phyloP scores from a whole-genome alignment of 2,797 vertebrate genomes.

The Molossus alvarezi region DNA sequence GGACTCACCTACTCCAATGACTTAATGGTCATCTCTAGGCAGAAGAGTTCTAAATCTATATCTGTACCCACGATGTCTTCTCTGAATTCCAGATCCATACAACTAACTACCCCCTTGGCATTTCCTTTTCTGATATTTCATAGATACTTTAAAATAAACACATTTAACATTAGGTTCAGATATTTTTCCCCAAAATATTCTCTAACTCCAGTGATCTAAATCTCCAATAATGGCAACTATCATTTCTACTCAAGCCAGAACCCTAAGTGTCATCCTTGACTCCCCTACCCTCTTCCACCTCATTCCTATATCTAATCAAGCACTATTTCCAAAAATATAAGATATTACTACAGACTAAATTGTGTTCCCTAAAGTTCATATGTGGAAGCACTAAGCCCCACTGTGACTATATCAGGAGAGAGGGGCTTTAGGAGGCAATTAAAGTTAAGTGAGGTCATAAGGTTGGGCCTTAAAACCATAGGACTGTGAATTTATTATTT shows the following conservation, averaged over 20 bases:
- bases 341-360: not conserved
- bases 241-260: slow-evolving; percentile 38
- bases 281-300: not conserved
- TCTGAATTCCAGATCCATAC: slow-evolving; percentile 16
- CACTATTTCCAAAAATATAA: not conserved
- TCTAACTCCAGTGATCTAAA: not conserved
- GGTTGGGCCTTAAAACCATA: not conserved
- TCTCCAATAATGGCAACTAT: not conserved
- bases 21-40: not conserved
- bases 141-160: slow-evolving; percentile 58
- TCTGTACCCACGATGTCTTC: not conserved
- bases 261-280: not conserved
- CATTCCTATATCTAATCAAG: not conserved
- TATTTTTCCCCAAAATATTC: not conserved
- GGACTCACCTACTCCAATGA: not conserved
- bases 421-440: not conserved
- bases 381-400: not conserved
- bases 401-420: not conserved
- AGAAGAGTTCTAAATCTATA: not conserved
- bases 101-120: slow-evolving; percentile 21
- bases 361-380: not conserved
- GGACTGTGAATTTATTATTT: not conserved
- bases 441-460: not conserved
- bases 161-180: slow-evolving; percentile 34
- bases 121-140: slow-evolving; percentile 52